Conservation (phyloP, 2,888 invertebrate species). For the Tridacna gigas region DNA sequence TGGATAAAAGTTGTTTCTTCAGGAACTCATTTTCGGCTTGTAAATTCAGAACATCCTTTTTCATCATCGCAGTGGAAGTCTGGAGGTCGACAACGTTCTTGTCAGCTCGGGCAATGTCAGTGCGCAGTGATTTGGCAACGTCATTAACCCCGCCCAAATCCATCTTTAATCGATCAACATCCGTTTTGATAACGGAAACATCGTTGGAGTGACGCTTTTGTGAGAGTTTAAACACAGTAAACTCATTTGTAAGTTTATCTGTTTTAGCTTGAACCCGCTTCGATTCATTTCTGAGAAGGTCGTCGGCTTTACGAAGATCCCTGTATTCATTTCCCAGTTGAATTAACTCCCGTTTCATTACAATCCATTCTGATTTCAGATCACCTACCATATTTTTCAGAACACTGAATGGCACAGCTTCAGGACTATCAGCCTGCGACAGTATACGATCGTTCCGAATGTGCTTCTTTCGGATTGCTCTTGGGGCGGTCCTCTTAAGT, state of each 20-base stretch:
- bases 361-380: constrained; percentile 83
- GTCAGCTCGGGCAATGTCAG: constrained; percentile 26
- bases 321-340: constrained; percentile 71
- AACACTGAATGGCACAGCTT: constrained; percentile 46
- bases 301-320: constrained; percentile 63
- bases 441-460: constrained; percentile 52
- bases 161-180: constrained; percentile 49
- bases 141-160: constrained; percentile 50
- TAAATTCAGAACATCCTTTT: constrained; percentile 29
- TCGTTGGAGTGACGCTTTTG: constrained; percentile 34
- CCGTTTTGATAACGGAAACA: constrained; percentile 45
- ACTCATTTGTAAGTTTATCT: constrained; percentile 24
- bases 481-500: constrained; percentile 24
- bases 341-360: constrained; percentile 81
- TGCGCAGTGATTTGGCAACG: constrained; percentile 35
- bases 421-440: constrained; percentile 48
- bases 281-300: constrained; percentile 62
- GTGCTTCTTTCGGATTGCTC: constrained; percentile 46
- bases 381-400: constrained; percentile 79
- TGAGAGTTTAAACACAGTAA: constrained; percentile 24
- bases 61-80: constrained; percentile 25
- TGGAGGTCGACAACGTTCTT: constrained; percentile 34
- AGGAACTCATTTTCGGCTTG: constrained; percentile 33
- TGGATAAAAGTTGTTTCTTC: constrained; percentile 7
- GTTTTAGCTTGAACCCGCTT: constrained; percentile 50